Base-by-base conservation (phyloP, 2,888 invertebrate species). In the Trachelus troglodyta region DNA sequence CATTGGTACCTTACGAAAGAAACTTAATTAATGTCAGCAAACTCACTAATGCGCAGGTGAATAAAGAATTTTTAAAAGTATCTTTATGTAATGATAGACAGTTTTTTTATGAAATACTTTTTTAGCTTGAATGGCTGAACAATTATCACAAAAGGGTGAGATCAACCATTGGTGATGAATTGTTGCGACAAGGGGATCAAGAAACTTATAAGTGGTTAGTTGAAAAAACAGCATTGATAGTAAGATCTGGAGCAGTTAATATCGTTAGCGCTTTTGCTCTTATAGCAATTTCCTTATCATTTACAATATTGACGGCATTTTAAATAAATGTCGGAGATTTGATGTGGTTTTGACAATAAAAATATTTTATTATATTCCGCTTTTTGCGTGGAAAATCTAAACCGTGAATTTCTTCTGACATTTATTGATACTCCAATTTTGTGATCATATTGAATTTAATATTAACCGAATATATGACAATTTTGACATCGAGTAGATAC, bases 1-100 rank as follows among this genome's bases (percentile, higher is more conserved):
- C 94, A 0, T 86, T 93, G 75, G 93, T 93, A 33, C 93, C 92
- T 23, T 92, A 93, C 81, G 92, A 93, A 85, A 90, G 87, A 69
- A 92, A 92, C 74, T 89, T 94, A 83, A 92, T 94, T 73, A 90
- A 92, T 77, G 86, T 91, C 3, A 86, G 88, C 23, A 83, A 93
- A 79, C 88, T 94, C 69, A 90, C 90, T 34, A 84, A 89, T 69
- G 86, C 91, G 80, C 93, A 94, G 91, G 93, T 93, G 85, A 77
- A 79, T 77, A 23, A 23, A 23, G 23, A 56, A 23, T 56, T 56
- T 56, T 56, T 9, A 2, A 56, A 56, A 23, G 23, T 56, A 56
- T 56, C 23, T 56, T 23, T 56, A 56, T 69, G 9, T 74, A 68
- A 37, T 75, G n/a, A 76, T 35, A 75, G 34, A 69, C 68, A 69